Base-by-base conservation (phyloP, 2,113 vertebrate species). In the Lonchura striata region DNA sequence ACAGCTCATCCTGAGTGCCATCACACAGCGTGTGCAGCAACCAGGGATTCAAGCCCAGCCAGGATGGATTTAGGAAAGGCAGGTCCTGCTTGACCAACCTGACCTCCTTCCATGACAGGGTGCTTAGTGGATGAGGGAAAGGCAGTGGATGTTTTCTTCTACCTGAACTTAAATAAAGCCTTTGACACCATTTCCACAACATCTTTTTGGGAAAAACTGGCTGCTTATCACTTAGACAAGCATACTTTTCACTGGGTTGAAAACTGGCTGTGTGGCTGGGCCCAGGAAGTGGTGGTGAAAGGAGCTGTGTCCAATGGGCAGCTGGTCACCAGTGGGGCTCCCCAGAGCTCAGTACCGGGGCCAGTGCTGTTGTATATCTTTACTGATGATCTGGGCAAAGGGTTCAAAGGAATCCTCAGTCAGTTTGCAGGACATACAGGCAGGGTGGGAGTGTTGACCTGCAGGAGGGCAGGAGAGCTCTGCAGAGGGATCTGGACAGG, bases 271-370 rank as follows among this genome's bases (percentile, higher is more conserved):
- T 21, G 27, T 59, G 52, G 12, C n/a, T 39, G 21, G 13, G 30
- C 12, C n/a, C 35, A n/a, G 42, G 30, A 33, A 69, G 13, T 50
- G 16, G 19, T 42, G 19, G 23, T 44, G 23, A 50, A 19, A 50
- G 11, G 64, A 65, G 2, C 20, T 65, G 61, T 20, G 22, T 22
- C 25, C 19, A 25, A 1, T 5, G 37, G 50, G 54, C 42, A 37
- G 10, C 5, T 17, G 15, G 31, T 28, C 41, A 50, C 41, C 2
- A 3, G 16, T n/a, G 61, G 16, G 0, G 17, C 8, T 15, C 23
- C 49, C 5, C 63, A 50, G 61, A 8, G 42, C 42, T 69, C 69
- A 31, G 23, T 31, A 3, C 1, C 60, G 24, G 14, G 18, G 8
- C 30, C 42, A 63, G 42, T 39, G 33, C 47, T 75, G 28, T 82